phyloP scores from a whole-genome alignment of 2,888 invertebrate species.

The Coenonympha glycerion region DNA sequence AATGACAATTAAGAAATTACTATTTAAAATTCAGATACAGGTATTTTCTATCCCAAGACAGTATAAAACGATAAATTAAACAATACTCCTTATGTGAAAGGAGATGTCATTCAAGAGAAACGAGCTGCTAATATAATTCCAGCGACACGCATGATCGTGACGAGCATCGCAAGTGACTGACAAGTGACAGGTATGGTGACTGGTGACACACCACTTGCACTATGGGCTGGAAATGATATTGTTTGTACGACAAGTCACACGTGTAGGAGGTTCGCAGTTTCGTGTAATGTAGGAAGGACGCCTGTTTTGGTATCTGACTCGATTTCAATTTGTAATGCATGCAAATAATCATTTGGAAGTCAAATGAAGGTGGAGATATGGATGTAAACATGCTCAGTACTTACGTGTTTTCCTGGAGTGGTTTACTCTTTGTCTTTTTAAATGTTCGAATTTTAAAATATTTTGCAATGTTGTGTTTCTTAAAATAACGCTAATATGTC shows the following conservation, averaged over 20 bases:
- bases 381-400: neutral
- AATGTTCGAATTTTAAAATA: too few species aligned
- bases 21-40: too few species aligned
- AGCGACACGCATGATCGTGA: constrained; percentile 19
- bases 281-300: neutral
- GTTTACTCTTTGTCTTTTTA: neutral
- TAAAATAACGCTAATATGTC: too few species aligned
- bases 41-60: too few species aligned
- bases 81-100: constrained; percentile 13
- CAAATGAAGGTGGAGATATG: neutral
- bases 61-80: too few species aligned
- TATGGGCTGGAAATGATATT: neutral
- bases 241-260: constrained; percentile 3
- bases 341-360: neutral
- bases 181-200: too few species aligned
- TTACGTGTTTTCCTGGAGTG: neutral
- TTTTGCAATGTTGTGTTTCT: too few species aligned
- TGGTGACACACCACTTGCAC: too few species aligned
- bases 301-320: neutral
- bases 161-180: constrained; percentile 6
- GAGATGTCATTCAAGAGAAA: constrained; percentile 17
- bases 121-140: constrained; percentile 12
- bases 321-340: neutral
- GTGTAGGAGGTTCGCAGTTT: neutral
- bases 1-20: too few species aligned